Evolutionary conservation across 2,113 vertebrate species (phyloP).

Genomic region (Cyanistes caeruleus): DNA sequence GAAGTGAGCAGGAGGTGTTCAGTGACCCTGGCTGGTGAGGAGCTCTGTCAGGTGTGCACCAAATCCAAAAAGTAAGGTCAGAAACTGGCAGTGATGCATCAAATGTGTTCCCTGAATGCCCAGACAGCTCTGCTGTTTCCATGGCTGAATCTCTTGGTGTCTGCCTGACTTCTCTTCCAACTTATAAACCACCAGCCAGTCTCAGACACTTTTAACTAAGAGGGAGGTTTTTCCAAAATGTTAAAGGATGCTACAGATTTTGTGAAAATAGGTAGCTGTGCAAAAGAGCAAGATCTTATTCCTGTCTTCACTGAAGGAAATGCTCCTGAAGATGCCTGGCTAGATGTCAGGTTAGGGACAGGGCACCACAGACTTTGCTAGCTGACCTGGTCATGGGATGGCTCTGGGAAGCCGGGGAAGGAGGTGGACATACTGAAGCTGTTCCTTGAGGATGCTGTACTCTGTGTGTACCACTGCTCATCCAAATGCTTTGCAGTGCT

Average conservation of each 20-base stretch:
- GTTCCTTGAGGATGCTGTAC: not conserved
- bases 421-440: accelerated
- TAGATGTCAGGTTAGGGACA: not conserved
- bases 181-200: not conserved
- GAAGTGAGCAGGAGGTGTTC: not conserved
- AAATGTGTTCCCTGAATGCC: not conserved
- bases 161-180: not conserved
- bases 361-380: not conserved
- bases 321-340: accelerated
- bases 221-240: not conserved
- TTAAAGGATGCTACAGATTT: not conserved
- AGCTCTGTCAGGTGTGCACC: not conserved
- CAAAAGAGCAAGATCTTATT: not conserved
- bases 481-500: not conserved
- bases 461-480: not conserved
- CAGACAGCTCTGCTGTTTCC: not conserved
- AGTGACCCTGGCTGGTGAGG: not conserved
- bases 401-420: not conserved
- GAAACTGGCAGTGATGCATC: not conserved
- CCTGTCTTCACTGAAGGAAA: not conserved
- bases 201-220: not conserved
- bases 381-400: not conserved
- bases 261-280: not conserved
- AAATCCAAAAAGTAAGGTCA: not conserved
- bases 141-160: not conserved